A percentile compares a stretch with the other conserved stretches of the same genome.
Evolutionary conservation across 2,888 invertebrate genomes (phyloP).

Genomic region (Odontomyia ornata): DNA sequence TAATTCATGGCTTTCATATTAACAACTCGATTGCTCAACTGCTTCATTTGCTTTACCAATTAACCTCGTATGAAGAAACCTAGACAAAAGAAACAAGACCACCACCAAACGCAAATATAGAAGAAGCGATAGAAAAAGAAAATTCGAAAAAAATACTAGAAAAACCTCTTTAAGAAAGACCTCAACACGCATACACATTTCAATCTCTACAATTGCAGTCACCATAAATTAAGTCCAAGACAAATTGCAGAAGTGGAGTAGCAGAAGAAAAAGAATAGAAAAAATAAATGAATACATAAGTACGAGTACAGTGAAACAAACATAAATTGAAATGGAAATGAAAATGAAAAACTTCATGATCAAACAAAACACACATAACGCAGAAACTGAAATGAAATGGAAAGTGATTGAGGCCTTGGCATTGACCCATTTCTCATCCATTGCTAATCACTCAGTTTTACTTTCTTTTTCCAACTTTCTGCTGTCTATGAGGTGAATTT

Average conservation of each 20-base stretch:
- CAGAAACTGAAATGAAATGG: conserved; percentile 16
- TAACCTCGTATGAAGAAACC: not conserved
- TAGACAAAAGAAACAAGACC: not conserved
- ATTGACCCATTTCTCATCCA: conserved; percentile 35
- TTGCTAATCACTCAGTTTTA: conserved; percentile 6
- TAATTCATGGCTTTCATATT: not conserved
- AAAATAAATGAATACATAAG: too few relatives aligned
- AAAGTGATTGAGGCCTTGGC: conserved; percentile 44
- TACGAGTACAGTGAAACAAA: not conserved
- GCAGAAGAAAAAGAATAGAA: not conserved
- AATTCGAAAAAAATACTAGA: not conserved
- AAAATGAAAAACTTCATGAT: conserved; percentile 18
- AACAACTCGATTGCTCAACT: not conserved
- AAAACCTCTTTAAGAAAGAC: not conserved
- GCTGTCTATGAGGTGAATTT: too few relatives aligned
- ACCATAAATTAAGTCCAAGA: not conserved
- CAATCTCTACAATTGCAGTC: not conserved
- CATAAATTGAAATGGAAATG: not conserved
- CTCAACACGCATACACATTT: not conserved
- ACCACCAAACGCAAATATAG: not conserved
- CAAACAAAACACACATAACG: conserved; percentile 22
- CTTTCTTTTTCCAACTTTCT: conserved; percentile 24
- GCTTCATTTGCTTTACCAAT: not conserved
- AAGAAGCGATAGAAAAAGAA: not conserved
- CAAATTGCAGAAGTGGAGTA: too few relatives aligned